These are phyloP conservation scores for Semnornis frantzii DNA, from an alignment of 2,113 vertebrate species.

Conservation along the genomic window DNA sequence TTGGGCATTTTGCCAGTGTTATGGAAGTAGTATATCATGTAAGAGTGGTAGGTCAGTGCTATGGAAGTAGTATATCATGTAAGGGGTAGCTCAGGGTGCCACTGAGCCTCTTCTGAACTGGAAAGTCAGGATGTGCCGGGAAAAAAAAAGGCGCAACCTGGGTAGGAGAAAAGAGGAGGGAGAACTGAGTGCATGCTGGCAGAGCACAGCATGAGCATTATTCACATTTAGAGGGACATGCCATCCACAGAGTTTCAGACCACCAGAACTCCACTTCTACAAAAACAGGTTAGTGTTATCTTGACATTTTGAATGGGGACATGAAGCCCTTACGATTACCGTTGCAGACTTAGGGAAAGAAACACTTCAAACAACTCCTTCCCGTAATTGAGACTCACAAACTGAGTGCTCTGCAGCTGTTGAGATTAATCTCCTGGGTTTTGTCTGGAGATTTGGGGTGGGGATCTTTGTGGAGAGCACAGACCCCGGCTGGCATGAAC, in stretches of 20 bases:
- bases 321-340: not conserved
- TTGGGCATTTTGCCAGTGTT: not conserved
- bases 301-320: not conserved
- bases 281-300: not conserved
- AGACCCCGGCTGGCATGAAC: not conserved
- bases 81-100: not conserved
- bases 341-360: not conserved
- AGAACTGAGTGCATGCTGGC: not conserved
- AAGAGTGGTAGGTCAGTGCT: not conserved
- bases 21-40: not conserved
- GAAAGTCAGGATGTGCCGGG: not conserved
- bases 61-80: not conserved
- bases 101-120: not conserved
- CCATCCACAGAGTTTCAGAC: not conserved
- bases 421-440: not conserved
- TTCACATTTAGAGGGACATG: not conserved
- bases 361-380: not conserved
- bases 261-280: not conserved
- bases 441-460: not conserved
- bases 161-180: not conserved
- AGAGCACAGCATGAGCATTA: not conserved
- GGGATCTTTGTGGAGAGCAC: not conserved
- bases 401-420: constrained; percentile 24
- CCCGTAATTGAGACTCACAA: not conserved
- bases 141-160: not conserved